Base-by-base conservation (phyloP, 1,140 invertebrate species). In the Lutraria rhynchaena region DNA sequence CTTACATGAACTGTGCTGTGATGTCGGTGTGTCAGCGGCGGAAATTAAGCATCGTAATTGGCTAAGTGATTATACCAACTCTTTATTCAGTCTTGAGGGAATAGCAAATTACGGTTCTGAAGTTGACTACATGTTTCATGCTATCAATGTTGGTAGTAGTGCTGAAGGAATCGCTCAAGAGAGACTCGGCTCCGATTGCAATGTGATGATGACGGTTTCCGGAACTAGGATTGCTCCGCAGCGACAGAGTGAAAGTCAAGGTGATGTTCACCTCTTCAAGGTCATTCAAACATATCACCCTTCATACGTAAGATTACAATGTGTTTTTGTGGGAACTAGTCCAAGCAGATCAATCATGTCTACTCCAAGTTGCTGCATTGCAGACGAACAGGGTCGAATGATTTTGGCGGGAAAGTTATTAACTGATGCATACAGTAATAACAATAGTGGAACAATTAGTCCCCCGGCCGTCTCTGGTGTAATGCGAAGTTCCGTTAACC, bases 41-140 rank as follows among this genome's bases (percentile, higher is more conserved):
- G 53, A 80, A 22, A 35, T 80, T n/a, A 80, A 80, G 22, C 63
- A 29, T 9, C 31, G 76, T 46, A 69, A 80, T 31, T 80, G 76
- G 76, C 33, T 80, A 49, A 80, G 63, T 44, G 76, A 80, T 61
- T 80, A 70, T 33, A 67, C 76, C 2, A 80, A 80, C 55, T 69
- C 76, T 9, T n/a, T 80, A 4, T 80, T 80, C 29, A 69, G 63
- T 37, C 63, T 80, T 22, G 76, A 80, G 22, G 76, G 76, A 31
- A 70, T 80, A n/a, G 76, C 76, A 11, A 80, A 80, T 31, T 80
- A 80, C 33, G 76, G 76, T 22, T 69, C 76, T 22, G 76, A 70
- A 22, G 53, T 60, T 3, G 76, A 80, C 27, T 80, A 57, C 55
- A 80, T 80, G 76, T 80, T 80, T 46, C 76, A 80, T 67, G 76